Conservation (phyloP, 53 echinoderm and acorn worm genomes). For the Stichopus horrens region DNA sequence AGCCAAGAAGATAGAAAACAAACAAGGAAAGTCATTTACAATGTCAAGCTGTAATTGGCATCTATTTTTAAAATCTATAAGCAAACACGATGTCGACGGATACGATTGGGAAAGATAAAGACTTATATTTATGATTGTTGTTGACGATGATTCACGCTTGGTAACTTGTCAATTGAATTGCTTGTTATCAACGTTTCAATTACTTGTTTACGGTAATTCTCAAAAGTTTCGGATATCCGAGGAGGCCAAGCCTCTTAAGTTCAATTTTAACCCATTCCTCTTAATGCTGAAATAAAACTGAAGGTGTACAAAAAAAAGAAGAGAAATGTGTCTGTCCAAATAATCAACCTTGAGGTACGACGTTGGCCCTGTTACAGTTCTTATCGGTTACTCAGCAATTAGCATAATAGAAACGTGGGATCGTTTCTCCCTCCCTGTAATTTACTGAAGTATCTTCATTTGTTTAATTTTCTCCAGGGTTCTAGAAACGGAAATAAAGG, state of each 20-base stretch:
- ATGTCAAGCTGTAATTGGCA: background rate
- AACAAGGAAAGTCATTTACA: background rate
- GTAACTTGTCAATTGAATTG: background rate
- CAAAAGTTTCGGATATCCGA: background rate
- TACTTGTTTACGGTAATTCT: constrained; percentile 2
- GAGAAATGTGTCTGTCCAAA: background rate
- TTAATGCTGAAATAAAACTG: background rate
- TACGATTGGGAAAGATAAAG: too few species aligned
- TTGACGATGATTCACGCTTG: background rate
- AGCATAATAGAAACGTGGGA: background rate
- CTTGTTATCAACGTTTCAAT: background rate
- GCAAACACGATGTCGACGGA: too few species aligned
- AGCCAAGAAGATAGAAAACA: too few species aligned
- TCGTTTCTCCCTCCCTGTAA: too few species aligned
- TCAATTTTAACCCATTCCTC: background rate
- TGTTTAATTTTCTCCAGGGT: background rate
- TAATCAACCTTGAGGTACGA: background rate
- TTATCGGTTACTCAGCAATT: background rate
- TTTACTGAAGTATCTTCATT: background rate
- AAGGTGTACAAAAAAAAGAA: background rate
- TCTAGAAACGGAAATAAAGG: background rate
- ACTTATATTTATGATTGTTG: too few species aligned
- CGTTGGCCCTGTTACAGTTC: background rate
- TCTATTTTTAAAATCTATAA: background rate
- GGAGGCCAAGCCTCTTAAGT: background rate